phyloP scores from a whole-genome alignment of 2,797 vertebrate species.

The Enteromius trimaculatus region DNA sequence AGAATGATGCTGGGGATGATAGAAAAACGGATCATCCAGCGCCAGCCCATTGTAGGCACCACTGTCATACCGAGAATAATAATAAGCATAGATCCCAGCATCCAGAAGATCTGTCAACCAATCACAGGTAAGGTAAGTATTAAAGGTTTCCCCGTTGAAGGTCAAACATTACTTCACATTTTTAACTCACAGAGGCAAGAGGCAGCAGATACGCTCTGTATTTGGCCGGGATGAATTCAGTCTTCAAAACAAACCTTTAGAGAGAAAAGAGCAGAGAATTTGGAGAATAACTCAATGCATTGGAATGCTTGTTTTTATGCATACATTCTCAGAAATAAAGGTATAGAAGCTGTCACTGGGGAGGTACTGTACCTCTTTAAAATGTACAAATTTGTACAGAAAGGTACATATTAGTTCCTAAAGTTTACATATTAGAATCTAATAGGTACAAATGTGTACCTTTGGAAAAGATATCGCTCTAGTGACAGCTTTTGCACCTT shows the following conservation, averaged over 20 bases:
- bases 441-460: no score
- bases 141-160: not conserved
- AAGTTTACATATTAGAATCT: no score
- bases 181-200: conserved; percentile 83
- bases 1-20: conserved; percentile 88
- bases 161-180: conserved; percentile 1
- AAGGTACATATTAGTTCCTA: no score
- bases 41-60: conserved; percentile 89
- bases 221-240: conserved; percentile 91
- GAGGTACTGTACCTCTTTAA: no score
- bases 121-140: not conserved
- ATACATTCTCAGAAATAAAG: not conserved
- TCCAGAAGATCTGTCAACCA: conserved; percentile 89
- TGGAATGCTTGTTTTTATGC: not conserved
- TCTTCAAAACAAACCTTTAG: conserved; percentile 90
- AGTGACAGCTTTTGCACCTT: no score
- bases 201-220: conserved; percentile 87
- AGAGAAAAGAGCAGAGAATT: conserved; percentile 19
- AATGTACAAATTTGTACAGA: no score
- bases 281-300: not conserved
- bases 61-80: conserved; percentile 88
- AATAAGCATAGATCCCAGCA: conserved; percentile 89
- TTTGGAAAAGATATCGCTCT: no score
- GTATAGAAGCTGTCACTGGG: no score
- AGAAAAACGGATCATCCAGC: conserved; percentile 91